Percentiles rank a stretch among this genome's conserved stretches.
Conservation (phyloP, 1,140 invertebrate genomes). For the Asobara japonica region DNA sequence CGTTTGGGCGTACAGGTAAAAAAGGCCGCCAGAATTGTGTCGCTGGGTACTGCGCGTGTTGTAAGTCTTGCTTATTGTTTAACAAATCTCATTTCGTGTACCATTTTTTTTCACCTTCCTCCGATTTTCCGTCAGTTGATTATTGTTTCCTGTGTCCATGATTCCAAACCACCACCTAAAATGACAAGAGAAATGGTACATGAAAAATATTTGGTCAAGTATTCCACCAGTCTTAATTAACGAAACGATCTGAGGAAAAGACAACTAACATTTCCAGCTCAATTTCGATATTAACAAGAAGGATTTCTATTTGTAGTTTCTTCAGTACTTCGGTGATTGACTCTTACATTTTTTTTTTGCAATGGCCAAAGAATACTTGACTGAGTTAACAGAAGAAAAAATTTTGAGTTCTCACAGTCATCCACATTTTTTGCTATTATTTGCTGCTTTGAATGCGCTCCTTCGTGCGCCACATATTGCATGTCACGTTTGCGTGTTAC, state of each 20-base stretch:
- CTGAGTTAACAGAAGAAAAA: constrained; percentile 55
- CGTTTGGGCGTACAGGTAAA: constrained; percentile 92
- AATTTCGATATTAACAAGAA: neutral
- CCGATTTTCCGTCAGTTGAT: constrained; percentile 4
- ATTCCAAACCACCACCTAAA: constrained; percentile 4
- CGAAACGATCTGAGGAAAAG: constrained; percentile 14
- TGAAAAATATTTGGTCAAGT: constrained; percentile 63
- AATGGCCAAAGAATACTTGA: constrained; percentile 59
- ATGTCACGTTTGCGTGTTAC: constrained; percentile 48
- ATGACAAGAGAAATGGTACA: constrained; percentile 57
- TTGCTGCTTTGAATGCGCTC: constrained; percentile 65
- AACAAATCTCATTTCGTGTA: constrained; percentile 59
- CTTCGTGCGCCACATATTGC: constrained; percentile 37
- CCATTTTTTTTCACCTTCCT: constrained; percentile 49
- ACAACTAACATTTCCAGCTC: constrained; percentile 17
- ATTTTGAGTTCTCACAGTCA: constrained; percentile 61
- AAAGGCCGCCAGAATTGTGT: constrained; percentile 68
- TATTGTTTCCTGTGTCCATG: neutral
- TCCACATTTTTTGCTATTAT: constrained; percentile 62
- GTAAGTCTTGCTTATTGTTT: constrained; percentile 71
- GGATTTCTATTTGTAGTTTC: neutral
- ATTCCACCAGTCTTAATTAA: constrained; percentile 42
- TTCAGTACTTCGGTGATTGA: constrained; percentile 30
- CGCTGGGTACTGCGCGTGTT: constrained; percentile 68
- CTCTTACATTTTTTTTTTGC: constrained; percentile 25